Conservation (phyloP, 92 coral and sea anemone genomes). For the Ricordea florida region DNA sequence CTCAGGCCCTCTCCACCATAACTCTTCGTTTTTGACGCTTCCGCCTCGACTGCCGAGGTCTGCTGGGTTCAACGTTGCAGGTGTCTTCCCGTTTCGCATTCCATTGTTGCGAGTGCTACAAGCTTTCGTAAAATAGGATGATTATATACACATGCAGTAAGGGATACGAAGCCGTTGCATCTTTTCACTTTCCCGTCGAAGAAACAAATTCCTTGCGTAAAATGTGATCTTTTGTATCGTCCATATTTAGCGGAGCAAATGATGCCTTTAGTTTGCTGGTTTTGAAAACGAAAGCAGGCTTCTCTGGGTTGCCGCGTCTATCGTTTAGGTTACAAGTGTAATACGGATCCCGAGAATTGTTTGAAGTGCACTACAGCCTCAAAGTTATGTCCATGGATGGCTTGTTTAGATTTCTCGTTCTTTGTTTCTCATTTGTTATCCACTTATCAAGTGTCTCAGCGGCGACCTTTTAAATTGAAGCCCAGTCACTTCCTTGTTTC, state of each 20-base stretch:
- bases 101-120: constrained; percentile 31
- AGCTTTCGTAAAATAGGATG: constrained; percentile 7
- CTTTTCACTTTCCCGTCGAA: constrained; percentile 46
- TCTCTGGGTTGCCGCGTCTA: constrained; percentile 4
- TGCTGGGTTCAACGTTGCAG: no score
- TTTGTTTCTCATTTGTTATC: constrained; percentile 41
- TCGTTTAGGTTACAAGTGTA: neutral
- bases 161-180: constrained; percentile 33
- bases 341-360: constrained; percentile 29
- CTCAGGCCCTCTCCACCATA: no score
- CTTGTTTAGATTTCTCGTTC: constrained; percentile 3
- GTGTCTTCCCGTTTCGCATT: constrained; percentile 22
- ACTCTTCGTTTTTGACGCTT: no score
- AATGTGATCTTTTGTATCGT: constrained; percentile 5
- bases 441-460: constrained; percentile 22
- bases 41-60: no score
- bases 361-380: constrained; percentile 40
- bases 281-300: constrained; percentile 29
- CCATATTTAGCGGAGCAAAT: constrained; percentile 44
- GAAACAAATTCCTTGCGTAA: constrained; percentile 5
- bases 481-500: constrained; percentile 32
- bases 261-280: constrained; percentile 41
- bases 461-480: constrained; percentile 38
- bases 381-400: constrained; percentile 29
- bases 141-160: constrained; percentile 32